phyloP scores from a whole-genome alignment of 2,113 vertebrate genomes.

The Lipotes vexillifer region DNA sequence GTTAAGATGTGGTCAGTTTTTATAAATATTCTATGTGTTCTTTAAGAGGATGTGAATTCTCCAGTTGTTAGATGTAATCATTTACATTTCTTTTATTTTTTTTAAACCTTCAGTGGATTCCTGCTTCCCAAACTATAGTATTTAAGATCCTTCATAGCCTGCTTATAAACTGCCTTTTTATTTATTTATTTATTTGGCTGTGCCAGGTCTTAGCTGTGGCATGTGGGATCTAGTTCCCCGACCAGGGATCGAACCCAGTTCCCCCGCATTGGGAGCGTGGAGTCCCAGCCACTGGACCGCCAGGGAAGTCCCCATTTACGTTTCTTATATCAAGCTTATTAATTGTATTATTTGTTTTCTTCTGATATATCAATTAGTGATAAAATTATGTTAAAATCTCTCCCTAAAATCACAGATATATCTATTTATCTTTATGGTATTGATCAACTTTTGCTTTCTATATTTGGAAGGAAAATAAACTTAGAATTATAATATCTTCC shows the following conservation, averaged over 20 bases:
- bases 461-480: not conserved
- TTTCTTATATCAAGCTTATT: not conserved
- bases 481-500: not conserved
- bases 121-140: too few species aligned
- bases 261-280: accelerated
- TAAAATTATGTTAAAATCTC: not conserved
- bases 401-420: not conserved
- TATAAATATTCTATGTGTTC: not conserved
- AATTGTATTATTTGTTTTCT: not conserved
- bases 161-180: too few species aligned
- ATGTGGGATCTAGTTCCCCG: too few species aligned
- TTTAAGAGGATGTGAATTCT: not conserved
- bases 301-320: not conserved
- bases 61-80: not conserved
- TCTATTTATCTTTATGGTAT: not conserved
- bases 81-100: not conserved
- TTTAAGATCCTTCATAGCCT: too few species aligned
- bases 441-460: not conserved
- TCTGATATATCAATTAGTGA: not conserved
- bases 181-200: too few species aligned
- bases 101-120: too few species aligned
- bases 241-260: too few species aligned
- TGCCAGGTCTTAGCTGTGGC: too few species aligned
- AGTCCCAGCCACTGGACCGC: too few species aligned
- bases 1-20: not conserved